Base-by-base conservation (phyloP, 2,113 vertebrate species). In the Geothlypis trichas region DNA sequence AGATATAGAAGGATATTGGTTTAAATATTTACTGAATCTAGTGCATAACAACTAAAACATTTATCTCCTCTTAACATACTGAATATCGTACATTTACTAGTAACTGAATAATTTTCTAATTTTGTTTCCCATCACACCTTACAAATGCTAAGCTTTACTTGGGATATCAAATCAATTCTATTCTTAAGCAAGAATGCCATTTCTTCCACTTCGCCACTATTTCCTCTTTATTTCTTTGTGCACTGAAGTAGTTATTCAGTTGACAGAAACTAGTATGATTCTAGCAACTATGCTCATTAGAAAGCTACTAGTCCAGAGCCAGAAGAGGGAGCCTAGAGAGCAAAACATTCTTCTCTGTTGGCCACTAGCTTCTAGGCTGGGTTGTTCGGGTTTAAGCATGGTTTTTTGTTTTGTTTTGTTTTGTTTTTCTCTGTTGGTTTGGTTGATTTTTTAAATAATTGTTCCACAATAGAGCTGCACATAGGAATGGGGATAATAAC, bases 311-410 rank as follows among this genome's bases (percentile, higher is more conserved):
- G 84, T 87, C 81, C 78, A 85, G 93, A 96, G 59, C 93, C 94
- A 96, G 93, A 96, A 96, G 95, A 96, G 93, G 94, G 96, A 96
- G 96, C 94, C 90, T 79, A 71, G 74, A 93, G 93, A 91, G 87
- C 74, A 96, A 97, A 93, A 87, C 18, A 81, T 75, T 74, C 19
- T 66, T 80, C 37, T 59, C 93, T 94, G 21, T 58, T 94, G 68
- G 71, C 62, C 84, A 87, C 28, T 35, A 47, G 17, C 46, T 83
- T 82, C 20, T 59, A 62, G n/a, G 6, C 41, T 80, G 59, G 7
- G 8, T 52, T 87, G 27, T 7, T 15, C 6, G 13, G 35, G 14
- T 33, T 67, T 66, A 17, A 33, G 5, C 1, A 30, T 65, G 44
- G 1, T 15, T 47, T 44, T 39, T 49, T 39, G 37, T 39, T 39